Conservation (phyloP, 1,140 invertebrate species). For the Trichonephila clavata region DNA sequence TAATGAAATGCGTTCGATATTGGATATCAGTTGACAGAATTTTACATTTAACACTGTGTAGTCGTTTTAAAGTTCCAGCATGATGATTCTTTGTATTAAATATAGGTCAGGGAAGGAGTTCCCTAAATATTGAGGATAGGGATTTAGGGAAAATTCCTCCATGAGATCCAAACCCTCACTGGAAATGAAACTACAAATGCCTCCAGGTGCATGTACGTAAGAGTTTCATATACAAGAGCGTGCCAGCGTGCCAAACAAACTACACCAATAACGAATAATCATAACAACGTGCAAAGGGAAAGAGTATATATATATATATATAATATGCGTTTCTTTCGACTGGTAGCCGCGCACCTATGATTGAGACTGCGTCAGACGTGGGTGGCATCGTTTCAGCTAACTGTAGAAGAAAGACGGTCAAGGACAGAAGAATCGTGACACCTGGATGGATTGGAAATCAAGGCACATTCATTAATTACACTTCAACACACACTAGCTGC, state of each 20-base stretch:
- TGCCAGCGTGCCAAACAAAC: slow-evolving; percentile 75
- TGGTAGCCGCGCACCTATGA: slow-evolving; percentile 89
- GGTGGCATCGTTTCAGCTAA: slow-evolving; percentile 97
- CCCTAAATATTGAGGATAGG: not conserved
- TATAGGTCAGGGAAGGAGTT: not conserved
- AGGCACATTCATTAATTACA: slow-evolving; percentile 50
- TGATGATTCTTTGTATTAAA: too few relatives aligned
- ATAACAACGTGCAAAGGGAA: slow-evolving; percentile 73
- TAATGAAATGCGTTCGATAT: too few relatives aligned
- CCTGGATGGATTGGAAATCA: slow-evolving; percentile 88
- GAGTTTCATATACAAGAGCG: slow-evolving; percentile 39
- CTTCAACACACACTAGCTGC: not conserved
- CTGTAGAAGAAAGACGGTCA: slow-evolving; percentile 99
- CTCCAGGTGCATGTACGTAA: slow-evolving; percentile 68
- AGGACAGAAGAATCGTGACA: slow-evolving; percentile 99
- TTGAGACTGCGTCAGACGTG: slow-evolving; percentile 97
- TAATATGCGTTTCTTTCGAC: slow-evolving; percentile 7
- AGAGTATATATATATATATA: slow-evolving; percentile 34
- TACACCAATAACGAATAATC: slow-evolving; percentile 70
- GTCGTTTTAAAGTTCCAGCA: too few relatives aligned
- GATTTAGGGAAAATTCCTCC: not conserved
- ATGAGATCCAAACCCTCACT: slow-evolving; percentile 51
- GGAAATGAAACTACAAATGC: slow-evolving; percentile 77
- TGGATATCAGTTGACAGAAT: too few relatives aligned
- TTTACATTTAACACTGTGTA: too few relatives aligned